phyloP scores from a whole-genome alignment of 2,797 vertebrate genomes.

The Phataginus tetradactyla region DNA sequence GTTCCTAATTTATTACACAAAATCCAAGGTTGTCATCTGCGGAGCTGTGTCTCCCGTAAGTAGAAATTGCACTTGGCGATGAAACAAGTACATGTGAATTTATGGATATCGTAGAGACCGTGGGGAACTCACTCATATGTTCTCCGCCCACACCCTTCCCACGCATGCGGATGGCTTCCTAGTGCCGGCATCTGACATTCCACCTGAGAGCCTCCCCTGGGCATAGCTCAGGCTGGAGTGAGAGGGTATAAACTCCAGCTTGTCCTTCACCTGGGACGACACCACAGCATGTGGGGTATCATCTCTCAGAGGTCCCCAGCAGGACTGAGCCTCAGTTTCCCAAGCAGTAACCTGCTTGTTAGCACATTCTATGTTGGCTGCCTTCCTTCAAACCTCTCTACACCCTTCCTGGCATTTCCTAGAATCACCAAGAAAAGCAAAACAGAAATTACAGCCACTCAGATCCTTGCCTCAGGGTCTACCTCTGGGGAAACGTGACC shows the following conservation, averaged over 20 bases:
- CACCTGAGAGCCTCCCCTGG: too few relatives aligned
- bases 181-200: rapidly evolving
- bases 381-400: background rate
- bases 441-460: background rate
- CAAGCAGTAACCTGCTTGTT: background rate
- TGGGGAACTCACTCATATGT: background rate
- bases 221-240: rapidly evolving
- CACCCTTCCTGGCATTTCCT: background rate
- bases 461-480: background rate
- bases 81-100: background rate
- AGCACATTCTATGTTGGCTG: background rate
- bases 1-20: background rate
- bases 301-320: background rate
- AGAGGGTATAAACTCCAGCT: background rate
- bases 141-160: background rate
- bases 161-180: background rate
- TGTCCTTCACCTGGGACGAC: rapidly evolving
- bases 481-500: background rate
- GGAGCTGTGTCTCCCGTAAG: background rate
- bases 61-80: background rate
- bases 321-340: background rate
- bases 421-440: background rate
- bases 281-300: background rate
- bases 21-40: slow-evolving; percentile 7
- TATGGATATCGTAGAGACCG: rapidly evolving